Evolutionary conservation across 2,113 vertebrate species (phyloP).

Genomic region (Leptobrachium ailaonicum): DNA sequence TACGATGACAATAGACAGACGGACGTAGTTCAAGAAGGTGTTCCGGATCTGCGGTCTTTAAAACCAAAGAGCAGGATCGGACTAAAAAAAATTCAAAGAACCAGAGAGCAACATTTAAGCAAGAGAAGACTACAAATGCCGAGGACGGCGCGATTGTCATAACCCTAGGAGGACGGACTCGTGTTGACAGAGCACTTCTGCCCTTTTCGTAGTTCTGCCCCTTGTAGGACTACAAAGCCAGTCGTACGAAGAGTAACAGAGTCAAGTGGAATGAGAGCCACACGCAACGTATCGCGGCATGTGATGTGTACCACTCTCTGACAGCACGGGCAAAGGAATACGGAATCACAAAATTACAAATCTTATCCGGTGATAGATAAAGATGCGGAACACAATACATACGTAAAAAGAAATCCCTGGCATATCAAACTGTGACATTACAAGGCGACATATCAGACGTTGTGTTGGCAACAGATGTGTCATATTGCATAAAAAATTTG

Average conservation of each 20-base stretch:
- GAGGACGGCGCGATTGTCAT: not conserved
- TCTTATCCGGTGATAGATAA: not conserved
- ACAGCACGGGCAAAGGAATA: not conserved
- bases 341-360: not conserved
- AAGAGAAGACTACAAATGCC: not conserved
- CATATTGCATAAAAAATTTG: not conserved
- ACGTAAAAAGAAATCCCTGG: not conserved
- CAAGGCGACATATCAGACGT: not conserved
- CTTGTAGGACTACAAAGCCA: not conserved
- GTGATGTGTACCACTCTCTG: slow-evolving; percentile 5
- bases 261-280: not conserved
- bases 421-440: not conserved
- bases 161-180: not conserved
- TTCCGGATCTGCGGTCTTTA: not conserved
- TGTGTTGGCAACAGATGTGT: not conserved
- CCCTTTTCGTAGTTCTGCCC: not conserved
- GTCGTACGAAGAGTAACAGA: not conserved
- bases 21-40: not conserved
- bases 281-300: slow-evolving; percentile 1
- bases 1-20: not conserved
- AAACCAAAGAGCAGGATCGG: not conserved
- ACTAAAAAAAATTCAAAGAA: not conserved
- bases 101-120: not conserved
- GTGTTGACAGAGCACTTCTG: not conserved
- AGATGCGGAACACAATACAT: not conserved